phyloP scores from a whole-genome alignment of 1,140 invertebrate genomes.

The Zaprionus kolodkinae region DNA sequence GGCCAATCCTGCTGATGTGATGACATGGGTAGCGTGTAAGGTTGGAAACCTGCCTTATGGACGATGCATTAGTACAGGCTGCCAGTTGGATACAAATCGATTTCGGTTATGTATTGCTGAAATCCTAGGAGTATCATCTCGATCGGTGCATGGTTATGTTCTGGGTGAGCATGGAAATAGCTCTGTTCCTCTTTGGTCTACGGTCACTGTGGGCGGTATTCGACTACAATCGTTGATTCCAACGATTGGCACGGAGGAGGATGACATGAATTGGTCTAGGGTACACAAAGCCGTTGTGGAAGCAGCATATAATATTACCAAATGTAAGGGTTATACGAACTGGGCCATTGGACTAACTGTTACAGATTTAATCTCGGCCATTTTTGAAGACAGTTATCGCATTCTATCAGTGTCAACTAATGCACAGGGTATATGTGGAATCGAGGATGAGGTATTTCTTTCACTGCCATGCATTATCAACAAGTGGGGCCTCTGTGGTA shows the following conservation, averaged over 20 bases:
- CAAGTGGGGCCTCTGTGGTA: slow-evolving; percentile 88
- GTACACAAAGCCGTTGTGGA: slow-evolving; percentile 90
- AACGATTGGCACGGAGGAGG: slow-evolving; percentile 88
- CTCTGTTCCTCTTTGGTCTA: slow-evolving; percentile 93
- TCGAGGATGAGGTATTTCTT: slow-evolving; percentile 91
- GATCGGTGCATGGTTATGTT: slow-evolving; percentile 93
- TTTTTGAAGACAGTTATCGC: slow-evolving; percentile 90
- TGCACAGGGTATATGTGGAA: slow-evolving; percentile 90
- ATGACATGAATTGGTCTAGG: slow-evolving; percentile 90
- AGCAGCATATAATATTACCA: slow-evolving; percentile 92
- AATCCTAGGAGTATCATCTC: slow-evolving; percentile 89
- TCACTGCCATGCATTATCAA: slow-evolving; percentile 92
- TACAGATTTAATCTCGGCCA: slow-evolving; percentile 88
- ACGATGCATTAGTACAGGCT: slow-evolving; percentile 94
- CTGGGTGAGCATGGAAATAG: slow-evolving; percentile 93
- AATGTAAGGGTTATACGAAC: slow-evolving; percentile 93
- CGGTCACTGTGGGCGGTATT: slow-evolving; percentile 84
- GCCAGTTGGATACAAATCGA: slow-evolving; percentile 93
- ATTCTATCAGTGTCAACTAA: slow-evolving; percentile 92
- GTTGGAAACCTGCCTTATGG: slow-evolving; percentile 92
- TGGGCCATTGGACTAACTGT: slow-evolving; percentile 94
- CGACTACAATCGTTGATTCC: slow-evolving; percentile 89
- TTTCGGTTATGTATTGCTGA: slow-evolving; percentile 93
- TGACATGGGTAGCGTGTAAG: slow-evolving; percentile 95
- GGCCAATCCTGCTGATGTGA: slow-evolving; percentile 94